Evolutionary conservation across 2,888 invertebrate species (phyloP).

Genomic region (Euplagia quadripunctaria): DNA sequence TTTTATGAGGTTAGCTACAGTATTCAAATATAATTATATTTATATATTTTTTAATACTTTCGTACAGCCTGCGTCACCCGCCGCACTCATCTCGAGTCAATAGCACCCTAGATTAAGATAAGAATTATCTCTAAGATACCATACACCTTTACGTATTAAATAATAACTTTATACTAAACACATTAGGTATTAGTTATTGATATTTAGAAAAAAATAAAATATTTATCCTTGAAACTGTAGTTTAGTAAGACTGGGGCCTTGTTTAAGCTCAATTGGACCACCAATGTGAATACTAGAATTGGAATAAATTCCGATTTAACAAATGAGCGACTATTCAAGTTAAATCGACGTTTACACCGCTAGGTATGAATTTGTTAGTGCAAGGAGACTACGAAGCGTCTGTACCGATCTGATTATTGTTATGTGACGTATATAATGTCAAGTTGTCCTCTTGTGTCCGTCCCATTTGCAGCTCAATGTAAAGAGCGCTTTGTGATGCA

Average conservation of each 20-base stretch:
- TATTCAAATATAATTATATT: not conserved
- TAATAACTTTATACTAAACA: slow-evolving; percentile 56
- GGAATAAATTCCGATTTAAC: not conserved
- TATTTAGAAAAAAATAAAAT: slow-evolving; percentile 61
- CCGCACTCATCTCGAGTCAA: slow-evolving; percentile 49
- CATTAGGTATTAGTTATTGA: slow-evolving; percentile 54
- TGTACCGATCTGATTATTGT: not conserved
- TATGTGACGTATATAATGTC: not conserved
- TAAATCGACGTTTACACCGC: not conserved
- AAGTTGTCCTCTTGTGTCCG: too few relatives aligned
- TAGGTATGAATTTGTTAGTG: not conserved
- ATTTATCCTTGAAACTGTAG: slow-evolving; percentile 51
- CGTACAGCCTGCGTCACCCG: slow-evolving; percentile 4
- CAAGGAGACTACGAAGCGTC: not conserved
- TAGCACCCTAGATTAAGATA: slow-evolving; percentile 76
- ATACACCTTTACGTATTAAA: slow-evolving; percentile 52
- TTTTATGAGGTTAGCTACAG: not conserved
- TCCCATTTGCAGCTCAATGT: not conserved
- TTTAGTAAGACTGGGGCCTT: slow-evolving; percentile 29
- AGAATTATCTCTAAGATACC: slow-evolving; percentile 52
- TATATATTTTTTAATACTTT: not conserved
- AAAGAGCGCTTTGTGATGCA: not conserved
- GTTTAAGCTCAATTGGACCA: not conserved
- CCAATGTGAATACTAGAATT: not conserved
- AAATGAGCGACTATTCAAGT: not conserved